phyloP scores from a whole-genome alignment of 2,888 invertebrate genomes.

The Agelastica alni region DNA sequence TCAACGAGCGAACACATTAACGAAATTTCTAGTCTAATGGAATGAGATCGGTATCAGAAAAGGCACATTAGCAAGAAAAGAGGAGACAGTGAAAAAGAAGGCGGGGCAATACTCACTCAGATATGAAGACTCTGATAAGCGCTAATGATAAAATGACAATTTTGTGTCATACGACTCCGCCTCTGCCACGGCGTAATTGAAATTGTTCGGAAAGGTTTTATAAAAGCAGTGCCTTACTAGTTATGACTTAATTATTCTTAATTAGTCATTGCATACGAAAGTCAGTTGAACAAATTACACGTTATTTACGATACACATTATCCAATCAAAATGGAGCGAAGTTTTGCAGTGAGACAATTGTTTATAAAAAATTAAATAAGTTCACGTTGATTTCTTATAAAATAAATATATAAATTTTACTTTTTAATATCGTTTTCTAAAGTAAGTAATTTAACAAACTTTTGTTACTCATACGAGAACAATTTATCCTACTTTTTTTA shows the following conservation, averaged over 20 bases:
- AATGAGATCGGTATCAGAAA: slow-evolving; percentile 42
- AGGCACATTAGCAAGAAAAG: slow-evolving; percentile 42
- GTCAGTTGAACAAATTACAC: too few species aligned
- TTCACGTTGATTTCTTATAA: too few species aligned
- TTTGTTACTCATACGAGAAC: too few species aligned
- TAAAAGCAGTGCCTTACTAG: slow-evolving; percentile 34
- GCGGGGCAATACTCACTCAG: slow-evolving; percentile 42
- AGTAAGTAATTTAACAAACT: too few species aligned
- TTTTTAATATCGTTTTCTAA: too few species aligned
- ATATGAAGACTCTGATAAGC: slow-evolving; percentile 43
- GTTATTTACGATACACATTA: too few species aligned
- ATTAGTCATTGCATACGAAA: slow-evolving; percentile 3
- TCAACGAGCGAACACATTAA: slow-evolving; percentile 37
- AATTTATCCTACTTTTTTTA: too few species aligned
- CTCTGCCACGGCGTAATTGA: slow-evolving; percentile 30
- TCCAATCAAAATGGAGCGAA: too few species aligned
- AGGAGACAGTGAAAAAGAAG: slow-evolving; percentile 37
- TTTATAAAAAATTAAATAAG: too few species aligned
- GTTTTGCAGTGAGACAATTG: too few species aligned
- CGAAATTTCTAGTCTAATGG: slow-evolving; percentile 44
- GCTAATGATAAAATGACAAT: slow-evolving; percentile 50
- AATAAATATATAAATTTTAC: too few species aligned
- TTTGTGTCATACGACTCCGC: slow-evolving; percentile 49
- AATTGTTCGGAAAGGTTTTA: slow-evolving; percentile 29
- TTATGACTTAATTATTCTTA: slow-evolving; percentile 25